Conservation (phyloP, 2,113 vertebrate genomes). For the Carettochelys insculpta region DNA sequence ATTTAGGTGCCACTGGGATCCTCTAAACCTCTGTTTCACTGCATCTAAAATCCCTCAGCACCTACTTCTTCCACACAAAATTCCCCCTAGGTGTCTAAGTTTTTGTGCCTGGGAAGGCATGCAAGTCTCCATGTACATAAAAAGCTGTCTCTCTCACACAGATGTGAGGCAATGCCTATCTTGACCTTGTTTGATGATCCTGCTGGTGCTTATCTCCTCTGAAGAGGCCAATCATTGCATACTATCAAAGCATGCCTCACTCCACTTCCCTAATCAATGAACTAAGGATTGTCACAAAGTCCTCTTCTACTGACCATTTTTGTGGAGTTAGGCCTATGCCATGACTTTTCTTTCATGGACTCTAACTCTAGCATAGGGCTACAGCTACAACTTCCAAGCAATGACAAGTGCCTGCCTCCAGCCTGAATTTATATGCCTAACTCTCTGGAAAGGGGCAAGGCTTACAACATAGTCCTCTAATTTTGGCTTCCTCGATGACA, state of each 20-base stretch:
- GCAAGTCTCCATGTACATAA: background rate
- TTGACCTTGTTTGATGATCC: background rate
- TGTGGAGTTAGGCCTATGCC: background rate
- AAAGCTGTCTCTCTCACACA: background rate
- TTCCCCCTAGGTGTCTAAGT: background rate
- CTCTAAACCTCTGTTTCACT: background rate
- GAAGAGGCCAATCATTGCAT: background rate
- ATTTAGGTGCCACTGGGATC: background rate
- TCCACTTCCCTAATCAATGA: background rate
- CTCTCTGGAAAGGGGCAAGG: background rate
- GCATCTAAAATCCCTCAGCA: background rate
- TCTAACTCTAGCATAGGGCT: background rate
- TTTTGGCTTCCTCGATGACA: background rate
- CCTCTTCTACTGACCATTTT: background rate
- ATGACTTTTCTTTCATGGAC: background rate
- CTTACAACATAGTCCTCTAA: background rate
- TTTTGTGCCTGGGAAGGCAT: background rate
- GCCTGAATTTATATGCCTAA: background rate
- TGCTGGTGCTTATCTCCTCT: background rate
- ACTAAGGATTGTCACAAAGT: background rate
- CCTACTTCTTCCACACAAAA: background rate
- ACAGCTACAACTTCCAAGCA: background rate
- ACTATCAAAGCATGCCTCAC: background rate
- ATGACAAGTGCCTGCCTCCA: too few relatives aligned
- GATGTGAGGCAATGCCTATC: background rate